Conservation (phyloP, 2,888 invertebrate genomes). For the Rhamnusium bicolor region DNA sequence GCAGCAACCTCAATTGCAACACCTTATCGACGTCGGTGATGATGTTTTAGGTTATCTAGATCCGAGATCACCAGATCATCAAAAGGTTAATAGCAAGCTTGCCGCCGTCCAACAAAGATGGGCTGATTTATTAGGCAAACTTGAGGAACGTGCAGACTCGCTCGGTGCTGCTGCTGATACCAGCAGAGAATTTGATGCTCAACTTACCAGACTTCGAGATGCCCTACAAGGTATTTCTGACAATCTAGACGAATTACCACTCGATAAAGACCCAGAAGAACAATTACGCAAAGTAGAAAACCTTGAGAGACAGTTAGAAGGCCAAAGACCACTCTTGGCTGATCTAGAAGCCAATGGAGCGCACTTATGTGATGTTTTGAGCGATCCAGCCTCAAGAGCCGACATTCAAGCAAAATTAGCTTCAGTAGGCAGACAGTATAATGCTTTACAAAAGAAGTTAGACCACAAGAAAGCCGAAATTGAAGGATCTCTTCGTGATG, state of each 20-base stretch:
- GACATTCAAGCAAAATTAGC: slow-evolving; percentile 92
- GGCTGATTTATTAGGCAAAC: slow-evolving; percentile 83
- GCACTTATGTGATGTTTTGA: slow-evolving; percentile 87
- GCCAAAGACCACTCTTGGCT: slow-evolving; percentile 89
- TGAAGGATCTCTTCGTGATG: slow-evolving; percentile 84
- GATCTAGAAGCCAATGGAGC: slow-evolving; percentile 94
- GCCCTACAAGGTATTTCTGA: slow-evolving; percentile 92
- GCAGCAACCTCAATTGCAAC: slow-evolving; percentile 91
- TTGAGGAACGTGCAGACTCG: slow-evolving; percentile 91
- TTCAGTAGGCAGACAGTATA: slow-evolving; percentile 90
- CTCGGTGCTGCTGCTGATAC: slow-evolving; percentile 94
- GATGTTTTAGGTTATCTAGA: slow-evolving; percentile 78
- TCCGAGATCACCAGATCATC: slow-evolving; percentile 75
- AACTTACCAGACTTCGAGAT: slow-evolving; percentile 85
- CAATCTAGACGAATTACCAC: slow-evolving; percentile 86
- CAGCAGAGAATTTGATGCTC: slow-evolving; percentile 93
- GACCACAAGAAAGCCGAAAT: slow-evolving; percentile 93
- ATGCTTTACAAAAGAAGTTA: slow-evolving; percentile 90
- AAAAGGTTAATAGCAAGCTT: slow-evolving; percentile 81
- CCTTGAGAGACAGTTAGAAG: slow-evolving; percentile 90
- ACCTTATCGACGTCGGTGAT: slow-evolving; percentile 86
- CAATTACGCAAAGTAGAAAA: slow-evolving; percentile 90
- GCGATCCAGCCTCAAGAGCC: slow-evolving; percentile 91
- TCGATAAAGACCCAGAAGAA: slow-evolving; percentile 89
- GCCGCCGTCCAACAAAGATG: slow-evolving; percentile 82